Conservation (phyloP, 2,888 invertebrate species). For the Ophion ventricosus region DNA sequence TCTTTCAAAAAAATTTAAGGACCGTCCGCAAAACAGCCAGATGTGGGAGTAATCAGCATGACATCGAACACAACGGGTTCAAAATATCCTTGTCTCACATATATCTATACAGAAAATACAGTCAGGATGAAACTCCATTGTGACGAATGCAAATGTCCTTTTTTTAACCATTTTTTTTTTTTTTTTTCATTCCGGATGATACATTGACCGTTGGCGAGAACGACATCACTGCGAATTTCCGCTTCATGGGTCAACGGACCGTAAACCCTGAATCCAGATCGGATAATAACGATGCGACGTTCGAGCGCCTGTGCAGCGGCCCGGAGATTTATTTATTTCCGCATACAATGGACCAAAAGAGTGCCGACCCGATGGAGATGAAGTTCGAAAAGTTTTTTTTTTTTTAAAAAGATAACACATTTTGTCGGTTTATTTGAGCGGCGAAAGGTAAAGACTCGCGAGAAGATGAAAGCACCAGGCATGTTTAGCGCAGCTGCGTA, state of each 20-base stretch:
- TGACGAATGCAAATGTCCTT: slow-evolving; percentile 53
- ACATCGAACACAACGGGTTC: too few relatives aligned
- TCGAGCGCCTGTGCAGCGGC: slow-evolving; percentile 1
- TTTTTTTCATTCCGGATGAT: slow-evolving; percentile 39
- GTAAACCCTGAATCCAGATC: not conserved
- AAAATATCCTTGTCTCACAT: not conserved
- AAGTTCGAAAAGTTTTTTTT: not conserved
- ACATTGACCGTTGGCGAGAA: slow-evolving; percentile 29
- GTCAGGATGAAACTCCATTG: slow-evolving; percentile 39
- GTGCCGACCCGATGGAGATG: slow-evolving; percentile 8
- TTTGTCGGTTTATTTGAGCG: too few relatives aligned
- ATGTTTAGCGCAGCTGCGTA: not conserved
- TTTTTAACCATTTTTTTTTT: slow-evolving; percentile 37
- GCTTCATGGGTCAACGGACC: slow-evolving; percentile 18
- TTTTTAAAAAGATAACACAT: not conserved
- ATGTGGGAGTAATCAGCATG: too few relatives aligned
- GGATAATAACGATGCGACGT: not conserved
- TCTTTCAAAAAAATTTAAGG: too few relatives aligned
- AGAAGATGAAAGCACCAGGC: too few relatives aligned
- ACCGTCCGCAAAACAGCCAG: too few relatives aligned
- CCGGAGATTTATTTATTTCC: slow-evolving; percentile 32
- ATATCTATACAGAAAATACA: slow-evolving; percentile 7
- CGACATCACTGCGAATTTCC: slow-evolving; percentile 17
- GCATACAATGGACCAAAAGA: slow-evolving; percentile 13
- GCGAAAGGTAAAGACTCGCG: too few relatives aligned